Conservation (phyloP, 2,888 invertebrate species). For the Macaria liturata region DNA sequence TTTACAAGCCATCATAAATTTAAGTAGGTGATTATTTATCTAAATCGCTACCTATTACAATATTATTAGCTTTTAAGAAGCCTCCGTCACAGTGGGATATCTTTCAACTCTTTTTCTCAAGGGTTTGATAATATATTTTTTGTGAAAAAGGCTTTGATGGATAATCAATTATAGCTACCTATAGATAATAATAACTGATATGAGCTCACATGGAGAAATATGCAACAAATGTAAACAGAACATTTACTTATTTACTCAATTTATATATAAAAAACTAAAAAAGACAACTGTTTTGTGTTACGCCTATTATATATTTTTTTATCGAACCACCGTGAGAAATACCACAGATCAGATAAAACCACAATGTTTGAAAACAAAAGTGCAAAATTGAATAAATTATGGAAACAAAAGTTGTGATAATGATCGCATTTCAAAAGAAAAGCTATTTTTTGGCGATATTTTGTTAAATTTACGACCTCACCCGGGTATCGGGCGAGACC, state of each 20-base stretch:
- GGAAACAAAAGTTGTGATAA: conserved; percentile 32
- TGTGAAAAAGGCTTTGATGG: background rate
- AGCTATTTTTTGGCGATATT: conserved; percentile 24
- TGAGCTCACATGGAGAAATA: too few relatives aligned
- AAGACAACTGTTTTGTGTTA: too few relatives aligned
- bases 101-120: conserved; percentile 11
- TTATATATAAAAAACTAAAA: too few relatives aligned
- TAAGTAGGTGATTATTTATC: conserved; percentile 34
- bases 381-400: conserved; percentile 26
- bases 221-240: too few relatives aligned
- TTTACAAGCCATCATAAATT: conserved; percentile 15
- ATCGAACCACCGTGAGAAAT: background rate
- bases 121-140: background rate
- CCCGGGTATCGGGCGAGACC: conserved; percentile 1
- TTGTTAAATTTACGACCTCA: conserved; percentile 47
- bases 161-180: too few relatives aligned
- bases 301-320: too few relatives aligned
- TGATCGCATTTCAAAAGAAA: conserved; percentile 30
- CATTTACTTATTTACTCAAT: too few relatives aligned
- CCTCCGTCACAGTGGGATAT: conserved; percentile 37
- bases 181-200: too few relatives aligned
- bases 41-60: conserved; percentile 35
- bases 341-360: background rate
- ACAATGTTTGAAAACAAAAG: conserved; percentile 26
- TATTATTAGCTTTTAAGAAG: conserved; percentile 42